Conservation (phyloP, 2,888 invertebrate genomes). For the Yponomeuta malinellus region DNA sequence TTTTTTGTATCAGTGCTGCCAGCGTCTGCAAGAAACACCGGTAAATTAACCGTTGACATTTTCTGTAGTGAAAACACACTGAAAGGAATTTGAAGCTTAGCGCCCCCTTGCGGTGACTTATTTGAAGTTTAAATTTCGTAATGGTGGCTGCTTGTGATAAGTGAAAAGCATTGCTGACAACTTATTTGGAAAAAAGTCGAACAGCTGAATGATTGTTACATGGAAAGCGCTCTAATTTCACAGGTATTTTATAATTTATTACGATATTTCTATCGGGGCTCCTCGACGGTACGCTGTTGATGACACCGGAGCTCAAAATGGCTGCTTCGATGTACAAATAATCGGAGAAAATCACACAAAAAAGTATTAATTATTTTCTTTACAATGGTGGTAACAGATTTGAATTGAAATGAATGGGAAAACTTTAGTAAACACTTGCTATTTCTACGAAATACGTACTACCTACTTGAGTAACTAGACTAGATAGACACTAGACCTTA, state of each 20-base stretch:
- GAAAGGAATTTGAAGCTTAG: not conserved
- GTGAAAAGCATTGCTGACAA: slow-evolving; percentile 67
- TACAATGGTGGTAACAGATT: slow-evolving; percentile 38
- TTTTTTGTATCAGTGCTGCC: not conserved
- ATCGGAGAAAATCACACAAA: not conserved
- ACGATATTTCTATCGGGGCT: not conserved
- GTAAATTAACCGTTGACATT: not conserved
- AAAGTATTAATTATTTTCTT: slow-evolving; percentile 22
- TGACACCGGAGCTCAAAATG: not conserved
- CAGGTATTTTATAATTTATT: slow-evolving; percentile 5
- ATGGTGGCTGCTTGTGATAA: slow-evolving; percentile 62
- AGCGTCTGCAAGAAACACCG: not conserved
- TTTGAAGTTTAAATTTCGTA: slow-evolving; percentile 34
- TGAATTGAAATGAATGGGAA: slow-evolving; percentile 31
- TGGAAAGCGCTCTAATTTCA: not conserved
- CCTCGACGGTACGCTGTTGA: not conserved
- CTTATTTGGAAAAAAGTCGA: slow-evolving; percentile 48
- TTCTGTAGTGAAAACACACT: not conserved
- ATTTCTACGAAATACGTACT: not conserved
- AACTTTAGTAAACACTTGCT: slow-evolving; percentile 30
- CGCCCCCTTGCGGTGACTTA: not conserved
- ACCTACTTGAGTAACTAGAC: not conserved
- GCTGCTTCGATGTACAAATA: slow-evolving; percentile 1
- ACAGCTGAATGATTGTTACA: not conserved
- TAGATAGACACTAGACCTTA: too few species aligned